Evolutionary conservation across 2,888 invertebrate species (phyloP).

Genomic region (Trichacis sp.): DNA sequence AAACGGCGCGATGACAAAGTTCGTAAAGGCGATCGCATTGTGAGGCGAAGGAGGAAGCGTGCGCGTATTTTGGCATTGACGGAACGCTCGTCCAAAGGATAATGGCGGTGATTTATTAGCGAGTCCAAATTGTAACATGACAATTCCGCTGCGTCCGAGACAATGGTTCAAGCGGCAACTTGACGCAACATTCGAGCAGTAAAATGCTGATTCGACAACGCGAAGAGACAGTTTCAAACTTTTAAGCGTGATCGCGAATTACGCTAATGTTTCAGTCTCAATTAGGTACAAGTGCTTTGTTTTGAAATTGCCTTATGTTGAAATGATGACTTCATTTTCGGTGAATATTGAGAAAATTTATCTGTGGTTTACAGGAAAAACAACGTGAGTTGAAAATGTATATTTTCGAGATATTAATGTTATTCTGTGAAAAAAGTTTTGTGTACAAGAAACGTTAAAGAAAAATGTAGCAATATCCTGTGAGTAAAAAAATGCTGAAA

Average conservation of each 20-base stretch:
- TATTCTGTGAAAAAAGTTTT: too few species aligned
- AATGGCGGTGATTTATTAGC: conserved; percentile 53
- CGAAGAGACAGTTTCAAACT: conserved; percentile 20
- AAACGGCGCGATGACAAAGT: conserved; percentile 32
- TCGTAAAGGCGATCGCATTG: conserved; percentile 25
- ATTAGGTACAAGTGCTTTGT: too few species aligned
- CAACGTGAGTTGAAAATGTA: too few species aligned
- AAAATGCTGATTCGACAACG: conserved; percentile 21
- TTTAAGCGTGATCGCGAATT: background rate
- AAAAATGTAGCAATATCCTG: too few species aligned
- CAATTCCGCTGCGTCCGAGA: conserved; percentile 52
- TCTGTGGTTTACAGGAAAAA: too few species aligned
- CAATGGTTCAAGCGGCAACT: conserved; percentile 50
- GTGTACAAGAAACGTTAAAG: too few species aligned
- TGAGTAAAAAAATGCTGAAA: too few species aligned
- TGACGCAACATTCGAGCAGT: conserved; percentile 39
- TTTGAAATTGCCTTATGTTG: too few species aligned
- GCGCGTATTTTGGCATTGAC: conserved; percentile 41
- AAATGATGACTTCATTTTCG: too few species aligned
- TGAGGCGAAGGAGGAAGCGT: conserved; percentile 32
- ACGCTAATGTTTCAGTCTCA: conserved; percentile 29
- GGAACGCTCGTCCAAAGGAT: conserved; percentile 39
- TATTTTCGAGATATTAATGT: too few species aligned
- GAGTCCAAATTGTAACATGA: conserved; percentile 50
- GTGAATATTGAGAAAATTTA: too few species aligned